A percentile compares a stretch with the other conserved stretches of the same genome.
These are phyloP conservation scores for Atethmia centrago DNA, from an alignment of 2,888 invertebrate genomes.

Conservation along the genomic window DNA sequence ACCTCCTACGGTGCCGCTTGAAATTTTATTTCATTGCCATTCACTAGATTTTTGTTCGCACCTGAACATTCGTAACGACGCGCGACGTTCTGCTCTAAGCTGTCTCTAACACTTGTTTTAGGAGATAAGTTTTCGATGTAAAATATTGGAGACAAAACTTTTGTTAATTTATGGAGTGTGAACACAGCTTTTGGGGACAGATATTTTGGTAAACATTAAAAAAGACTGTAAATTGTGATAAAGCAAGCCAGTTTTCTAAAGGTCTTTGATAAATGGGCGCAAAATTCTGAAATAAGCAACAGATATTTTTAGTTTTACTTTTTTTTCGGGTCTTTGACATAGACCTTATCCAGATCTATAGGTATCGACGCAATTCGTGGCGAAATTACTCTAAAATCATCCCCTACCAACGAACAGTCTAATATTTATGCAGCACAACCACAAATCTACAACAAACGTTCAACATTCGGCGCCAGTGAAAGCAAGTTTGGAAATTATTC, in stretches of 20 bases:
- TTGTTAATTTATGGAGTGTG: conserved; percentile 25
- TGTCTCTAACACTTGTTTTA: conserved; percentile 14
- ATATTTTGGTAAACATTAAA: background rate
- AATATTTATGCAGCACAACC: conserved; percentile 59
- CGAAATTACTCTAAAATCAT: background rate
- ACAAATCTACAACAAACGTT: conserved; percentile 64
- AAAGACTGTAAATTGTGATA: background rate
- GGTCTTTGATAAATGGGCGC: too few species aligned
- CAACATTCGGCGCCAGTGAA: conserved; percentile 64
- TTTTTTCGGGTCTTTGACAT: background rate
- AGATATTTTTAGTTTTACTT: background rate
- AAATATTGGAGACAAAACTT: conserved; percentile 25
- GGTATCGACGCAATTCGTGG: background rate
- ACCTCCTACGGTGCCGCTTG: conserved; percentile 52
- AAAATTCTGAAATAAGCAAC: background rate
- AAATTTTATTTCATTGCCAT: conserved; percentile 59
- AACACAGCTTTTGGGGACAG: background rate
- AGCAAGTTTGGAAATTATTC: conserved; percentile 68
- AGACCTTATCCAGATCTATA: background rate
- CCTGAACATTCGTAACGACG: conserved; percentile 29
- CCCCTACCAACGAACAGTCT: conserved; percentile 34
- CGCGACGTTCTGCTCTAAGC: conserved; percentile 14
- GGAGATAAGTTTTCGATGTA: conserved; percentile 19
- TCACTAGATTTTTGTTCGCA: conserved; percentile 42
- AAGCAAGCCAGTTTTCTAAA: background rate